Conservation (phyloP, 2,888 invertebrate genomes). For the Cataglyphis cursor region DNA sequence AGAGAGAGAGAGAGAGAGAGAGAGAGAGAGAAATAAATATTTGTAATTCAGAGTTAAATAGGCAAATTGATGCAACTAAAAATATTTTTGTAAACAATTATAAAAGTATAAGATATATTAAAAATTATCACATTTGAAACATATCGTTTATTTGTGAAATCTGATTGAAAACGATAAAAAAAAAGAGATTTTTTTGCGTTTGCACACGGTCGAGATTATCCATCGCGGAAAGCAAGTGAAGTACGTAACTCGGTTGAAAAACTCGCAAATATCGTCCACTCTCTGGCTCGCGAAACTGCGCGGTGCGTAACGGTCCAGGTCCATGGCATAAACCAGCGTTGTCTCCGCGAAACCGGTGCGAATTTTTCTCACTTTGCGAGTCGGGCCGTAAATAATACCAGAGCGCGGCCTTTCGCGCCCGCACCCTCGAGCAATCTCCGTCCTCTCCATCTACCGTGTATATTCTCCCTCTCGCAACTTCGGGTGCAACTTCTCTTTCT, state of each 20-base stretch:
- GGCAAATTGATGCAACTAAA: background rate
- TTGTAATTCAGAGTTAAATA: background rate
- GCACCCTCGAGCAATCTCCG: conserved; percentile 52
- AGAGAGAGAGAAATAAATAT: background rate
- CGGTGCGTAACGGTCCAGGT: conserved; percentile 61
- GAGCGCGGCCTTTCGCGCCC: conserved; percentile 54
- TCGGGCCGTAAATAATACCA: conserved; percentile 83
- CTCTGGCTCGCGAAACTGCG: conserved; percentile 56
- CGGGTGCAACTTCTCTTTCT: conserved; percentile 12
- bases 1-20: background rate
- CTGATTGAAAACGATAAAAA: conserved; percentile 27
- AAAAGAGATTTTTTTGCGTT: conserved; percentile 18
- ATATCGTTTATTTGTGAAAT: conserved; percentile 20
- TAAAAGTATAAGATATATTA: background rate
- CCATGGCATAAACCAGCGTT: conserved; percentile 80
- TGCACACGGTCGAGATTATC: conserved; percentile 38
- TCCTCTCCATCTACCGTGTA: conserved; percentile 43
- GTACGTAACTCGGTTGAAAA: conserved; percentile 68
- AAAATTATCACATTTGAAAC: background rate
- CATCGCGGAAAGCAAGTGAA: conserved; percentile 21
- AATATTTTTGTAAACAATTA: background rate
- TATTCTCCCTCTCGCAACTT: conserved; percentile 38
- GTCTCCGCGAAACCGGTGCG: conserved; percentile 77
- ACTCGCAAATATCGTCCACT: conserved; percentile 81
- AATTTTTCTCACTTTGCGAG: conserved; percentile 86